Conservation (phyloP, 2,888 invertebrate genomes). For the Lissonota sp. region DNA sequence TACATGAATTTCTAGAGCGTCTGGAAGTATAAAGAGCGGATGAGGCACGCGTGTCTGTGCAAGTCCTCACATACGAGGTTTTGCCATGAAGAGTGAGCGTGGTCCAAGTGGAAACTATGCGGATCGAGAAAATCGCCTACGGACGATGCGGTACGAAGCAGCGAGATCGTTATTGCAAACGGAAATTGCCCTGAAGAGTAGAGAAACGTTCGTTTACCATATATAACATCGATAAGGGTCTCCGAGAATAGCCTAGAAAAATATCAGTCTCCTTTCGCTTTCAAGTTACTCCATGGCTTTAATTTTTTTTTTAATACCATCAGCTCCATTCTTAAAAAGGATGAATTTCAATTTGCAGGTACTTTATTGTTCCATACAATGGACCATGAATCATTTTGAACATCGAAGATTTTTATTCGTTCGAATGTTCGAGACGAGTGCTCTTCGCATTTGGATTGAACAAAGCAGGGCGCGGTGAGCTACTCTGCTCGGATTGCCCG, state of each 20-base stretch:
- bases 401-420: not conserved
- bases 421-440: not conserved
- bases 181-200: constrained; percentile 30
- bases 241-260: not conserved
- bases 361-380: not conserved
- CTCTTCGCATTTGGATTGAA: constrained; percentile 2
- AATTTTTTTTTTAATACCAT: not conserved
- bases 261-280: not conserved
- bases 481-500: constrained; percentile 6
- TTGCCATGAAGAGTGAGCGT: constrained; percentile 25
- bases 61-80: not conserved
- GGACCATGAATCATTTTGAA: not conserved
- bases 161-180: constrained; percentile 23
- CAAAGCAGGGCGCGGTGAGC: not conserved
- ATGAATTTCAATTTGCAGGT: not conserved
- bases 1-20: constrained; percentile 53
- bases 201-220: constrained; percentile 36
- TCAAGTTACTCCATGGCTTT: not conserved
- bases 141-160: constrained; percentile 3
- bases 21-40: constrained; percentile 49
- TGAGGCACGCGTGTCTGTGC: not conserved
- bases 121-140: constrained; percentile 49
- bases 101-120: constrained; percentile 52
- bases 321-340: not conserved
- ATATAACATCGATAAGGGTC: constrained; percentile 41